Base-by-base conservation (phyloP, 2,888 invertebrate species). In the Endomychus coccineus region DNA sequence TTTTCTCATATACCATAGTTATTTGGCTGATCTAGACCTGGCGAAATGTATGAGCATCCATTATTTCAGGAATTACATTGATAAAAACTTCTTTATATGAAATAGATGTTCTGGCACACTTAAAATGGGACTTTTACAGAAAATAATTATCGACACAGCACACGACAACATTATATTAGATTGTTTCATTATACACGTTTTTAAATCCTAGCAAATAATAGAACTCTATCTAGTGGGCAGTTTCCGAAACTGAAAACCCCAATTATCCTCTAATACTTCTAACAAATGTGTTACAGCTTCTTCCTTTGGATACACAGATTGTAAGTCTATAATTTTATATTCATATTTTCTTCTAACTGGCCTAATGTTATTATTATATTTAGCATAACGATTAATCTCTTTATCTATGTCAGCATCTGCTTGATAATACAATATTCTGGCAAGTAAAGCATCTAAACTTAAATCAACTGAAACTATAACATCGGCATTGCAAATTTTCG, bases 191-290 rank as follows among this genome's bases (percentile, higher is more conserved):
- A n/a, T n/a, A n/a, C n/a, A n/a, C n/a, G n/a, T n/a, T n/a, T n/a
- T n/a, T n/a, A n/a, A n/a, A n/a, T n/a, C n/a, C n/a, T n/a, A n/a
- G n/a, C n/a, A n/a, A n/a, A n/a, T n/a, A 22, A 16, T 23, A n/a
- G 16, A 39, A 32, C 27, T 34, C 34, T 10, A 34, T 29, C 34
- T 32, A 2, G 21, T 34, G 19, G 27, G 28, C 33, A 38, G 23
- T 6, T 35, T 19, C 11, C 15, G 12, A 16, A 39, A 39, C 14
- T 39, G 23, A 16, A n/a, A 35, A 3, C 39, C 35, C 6, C 12
- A 39, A 30, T 39, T 28, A 17, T 39, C 35, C 12, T 39, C 35
- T 32, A 39, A 25, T 17, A 27, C 15, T 4, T 35, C 35, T 12
- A 34, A 16, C 14, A 39, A n/a, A 11, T 24, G 19, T 6, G 10